Percentiles rank a stretch among this genome's conserved stretches.
Evolutionary conservation across 2,797 vertebrate species (phyloP).

Genomic region (Pseudotriccus pelzelni): DNA sequence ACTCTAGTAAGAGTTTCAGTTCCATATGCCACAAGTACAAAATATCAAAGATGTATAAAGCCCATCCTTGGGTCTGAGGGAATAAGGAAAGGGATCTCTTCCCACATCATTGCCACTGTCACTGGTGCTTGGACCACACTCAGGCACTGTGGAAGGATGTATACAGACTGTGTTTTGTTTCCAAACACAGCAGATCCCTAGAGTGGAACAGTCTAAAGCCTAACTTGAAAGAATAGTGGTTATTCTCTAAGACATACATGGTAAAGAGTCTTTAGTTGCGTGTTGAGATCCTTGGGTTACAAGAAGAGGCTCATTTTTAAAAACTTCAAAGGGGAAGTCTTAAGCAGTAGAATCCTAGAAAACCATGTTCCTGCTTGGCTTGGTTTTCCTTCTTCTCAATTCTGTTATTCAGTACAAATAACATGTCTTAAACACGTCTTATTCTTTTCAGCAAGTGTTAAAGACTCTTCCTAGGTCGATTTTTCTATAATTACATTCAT

Average conservation of each 20-base stretch:
- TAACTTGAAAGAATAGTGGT: neutral
- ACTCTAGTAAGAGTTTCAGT: neutral
- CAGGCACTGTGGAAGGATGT: neutral
- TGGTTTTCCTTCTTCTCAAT: neutral
- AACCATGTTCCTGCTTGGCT: neutral
- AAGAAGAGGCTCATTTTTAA: neutral
- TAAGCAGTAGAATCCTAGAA: neutral
- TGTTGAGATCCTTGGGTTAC: neutral
- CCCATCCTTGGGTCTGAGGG: neutral
- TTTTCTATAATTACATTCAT: constrained; percentile 9
- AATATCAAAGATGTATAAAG: neutral
- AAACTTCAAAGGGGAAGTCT: neutral
- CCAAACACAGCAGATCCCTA: neutral
- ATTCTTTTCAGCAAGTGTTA: neutral
- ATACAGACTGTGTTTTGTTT: neutral
- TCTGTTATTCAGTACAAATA: neutral
- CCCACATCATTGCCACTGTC: neutral
- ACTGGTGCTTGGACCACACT: neutral
- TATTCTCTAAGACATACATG: neutral
- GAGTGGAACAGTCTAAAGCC: neutral
- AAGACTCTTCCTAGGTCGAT: neutral
- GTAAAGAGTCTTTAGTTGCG: neutral
- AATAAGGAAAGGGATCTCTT: neutral
- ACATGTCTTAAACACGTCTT: neutral
- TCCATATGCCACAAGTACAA: neutral